Percentiles rank a stretch among this genome's conserved stretches.
Conservation (phyloP, 2,113 vertebrate species). For the Bubo blakistoni region DNA sequence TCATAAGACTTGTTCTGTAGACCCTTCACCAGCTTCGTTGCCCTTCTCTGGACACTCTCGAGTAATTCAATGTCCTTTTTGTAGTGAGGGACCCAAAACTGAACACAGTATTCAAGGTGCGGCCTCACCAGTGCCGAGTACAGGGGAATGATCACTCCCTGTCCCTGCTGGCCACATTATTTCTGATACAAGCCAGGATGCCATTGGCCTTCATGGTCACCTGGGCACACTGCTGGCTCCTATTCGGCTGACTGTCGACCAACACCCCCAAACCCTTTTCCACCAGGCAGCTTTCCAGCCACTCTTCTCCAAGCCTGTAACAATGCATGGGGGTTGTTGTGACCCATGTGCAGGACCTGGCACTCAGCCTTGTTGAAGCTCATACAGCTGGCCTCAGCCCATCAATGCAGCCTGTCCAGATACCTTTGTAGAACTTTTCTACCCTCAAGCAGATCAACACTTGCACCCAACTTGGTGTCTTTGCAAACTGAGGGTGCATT, state of each 20-base stretch:
- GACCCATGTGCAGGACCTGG: rapidly evolving
- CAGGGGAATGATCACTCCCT: neutral
- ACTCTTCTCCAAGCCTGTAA: neutral
- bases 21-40: neutral
- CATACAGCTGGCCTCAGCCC: neutral
- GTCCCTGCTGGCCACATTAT: neutral
- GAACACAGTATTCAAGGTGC: neutral
- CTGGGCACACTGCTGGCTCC: no score
- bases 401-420: neutral
- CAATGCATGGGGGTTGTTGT: neutral
- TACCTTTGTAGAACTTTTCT: neutral
- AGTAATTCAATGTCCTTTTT: neutral
- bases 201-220: no score
- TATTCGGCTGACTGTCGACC: neutral
- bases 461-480: rapidly evolving
- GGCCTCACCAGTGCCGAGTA: neutral
- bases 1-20: neutral
- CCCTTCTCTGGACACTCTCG: neutral
- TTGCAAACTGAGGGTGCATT: neutral
- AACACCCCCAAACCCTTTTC: neutral
- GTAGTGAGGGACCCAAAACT: neutral
- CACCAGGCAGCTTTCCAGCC: neutral
- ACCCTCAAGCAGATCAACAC: neutral
- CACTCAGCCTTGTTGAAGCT: neutral
- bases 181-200: neutral